These are phyloP conservation scores for Palythoa caribaeorum DNA, from an alignment of 92 coral and sea anemone species.

Conservation along the genomic window DNA sequence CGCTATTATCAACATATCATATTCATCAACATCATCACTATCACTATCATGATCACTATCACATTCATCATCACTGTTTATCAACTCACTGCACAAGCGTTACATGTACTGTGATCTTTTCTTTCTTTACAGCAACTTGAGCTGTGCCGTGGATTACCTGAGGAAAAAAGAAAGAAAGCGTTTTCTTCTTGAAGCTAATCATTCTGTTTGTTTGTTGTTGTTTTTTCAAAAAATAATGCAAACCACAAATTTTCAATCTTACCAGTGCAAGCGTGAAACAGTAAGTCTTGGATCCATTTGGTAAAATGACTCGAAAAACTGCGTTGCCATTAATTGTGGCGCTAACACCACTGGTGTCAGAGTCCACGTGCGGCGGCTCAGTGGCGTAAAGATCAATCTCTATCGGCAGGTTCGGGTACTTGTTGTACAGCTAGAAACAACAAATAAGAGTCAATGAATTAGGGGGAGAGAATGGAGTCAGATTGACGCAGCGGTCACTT, in stretches of 20 bases:
- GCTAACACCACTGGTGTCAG: slow-evolving; percentile 73
- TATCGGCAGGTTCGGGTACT: slow-evolving; percentile 89
- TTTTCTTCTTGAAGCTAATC: background rate
- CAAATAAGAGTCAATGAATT: background rate
- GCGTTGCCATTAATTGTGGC: slow-evolving; percentile 75
- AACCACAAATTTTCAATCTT: slow-evolving; percentile 4
- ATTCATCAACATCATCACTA: background rate
- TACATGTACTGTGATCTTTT: slow-evolving; percentile 73
- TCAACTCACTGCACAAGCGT: slow-evolving; percentile 71
- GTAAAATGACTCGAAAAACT: slow-evolving; percentile 72
- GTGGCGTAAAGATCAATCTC: slow-evolving; percentile 80
- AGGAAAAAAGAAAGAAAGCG: background rate
- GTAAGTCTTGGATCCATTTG: slow-evolving; percentile 71
- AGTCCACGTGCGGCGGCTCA: slow-evolving; percentile 68
- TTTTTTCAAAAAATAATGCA: too few species aligned
- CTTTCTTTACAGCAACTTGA: slow-evolving; percentile 70
- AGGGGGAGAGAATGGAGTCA: too few species aligned
- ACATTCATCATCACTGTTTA: too few species aligned
- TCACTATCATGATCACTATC: background rate
- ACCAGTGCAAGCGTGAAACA: slow-evolving; percentile 90
- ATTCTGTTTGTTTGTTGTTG: background rate
- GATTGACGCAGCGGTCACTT: too few species aligned
- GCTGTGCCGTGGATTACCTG: slow-evolving; percentile 79
- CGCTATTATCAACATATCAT: background rate
- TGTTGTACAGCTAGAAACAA: slow-evolving; percentile 67